Conservation (phyloP, 2,113 vertebrate species). For the Chlamydotis undulata region DNA sequence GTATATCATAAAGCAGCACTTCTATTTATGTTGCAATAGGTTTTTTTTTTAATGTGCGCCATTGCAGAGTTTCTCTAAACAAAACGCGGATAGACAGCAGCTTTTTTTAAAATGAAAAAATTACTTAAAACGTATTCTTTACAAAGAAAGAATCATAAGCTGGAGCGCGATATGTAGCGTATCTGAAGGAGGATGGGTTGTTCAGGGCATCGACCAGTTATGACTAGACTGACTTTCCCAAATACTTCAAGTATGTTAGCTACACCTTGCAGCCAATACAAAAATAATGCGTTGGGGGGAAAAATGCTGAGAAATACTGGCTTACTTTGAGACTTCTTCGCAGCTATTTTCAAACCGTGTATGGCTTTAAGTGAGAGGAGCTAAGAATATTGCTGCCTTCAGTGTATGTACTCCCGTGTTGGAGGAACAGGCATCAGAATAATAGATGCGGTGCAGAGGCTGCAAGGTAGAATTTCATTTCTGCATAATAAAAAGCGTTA, state of each 20-base stretch:
- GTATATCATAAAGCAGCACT: conserved; percentile 59
- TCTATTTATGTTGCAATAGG: conserved; percentile 53
- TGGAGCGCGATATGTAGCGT: not conserved
- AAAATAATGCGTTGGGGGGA: not conserved
- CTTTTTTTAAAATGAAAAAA: not conserved
- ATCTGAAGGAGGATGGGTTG: not conserved
- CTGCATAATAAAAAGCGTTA: not conserved
- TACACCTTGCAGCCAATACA: not conserved
- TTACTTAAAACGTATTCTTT: not conserved
- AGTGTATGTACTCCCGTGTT: not conserved
- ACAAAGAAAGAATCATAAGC: conserved; percentile 6
- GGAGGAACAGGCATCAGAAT: not conserved
- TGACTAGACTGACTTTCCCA: not conserved
- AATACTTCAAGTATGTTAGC: not conserved
- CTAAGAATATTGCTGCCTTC: not conserved
- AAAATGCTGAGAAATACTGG: not conserved
- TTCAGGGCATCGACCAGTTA: not conserved
- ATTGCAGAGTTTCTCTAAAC: not conserved
- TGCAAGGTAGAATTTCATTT: not conserved
- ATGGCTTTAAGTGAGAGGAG: not conserved
- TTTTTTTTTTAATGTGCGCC: not conserved
- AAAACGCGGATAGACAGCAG: not conserved
- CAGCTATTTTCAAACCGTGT: not conserved
- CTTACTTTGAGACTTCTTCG: not conserved
- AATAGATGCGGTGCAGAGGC: not conserved